Evolutionary conservation across 2,113 vertebrate species (phyloP).

Genomic region (cattle (Bos taurus)): DNA sequence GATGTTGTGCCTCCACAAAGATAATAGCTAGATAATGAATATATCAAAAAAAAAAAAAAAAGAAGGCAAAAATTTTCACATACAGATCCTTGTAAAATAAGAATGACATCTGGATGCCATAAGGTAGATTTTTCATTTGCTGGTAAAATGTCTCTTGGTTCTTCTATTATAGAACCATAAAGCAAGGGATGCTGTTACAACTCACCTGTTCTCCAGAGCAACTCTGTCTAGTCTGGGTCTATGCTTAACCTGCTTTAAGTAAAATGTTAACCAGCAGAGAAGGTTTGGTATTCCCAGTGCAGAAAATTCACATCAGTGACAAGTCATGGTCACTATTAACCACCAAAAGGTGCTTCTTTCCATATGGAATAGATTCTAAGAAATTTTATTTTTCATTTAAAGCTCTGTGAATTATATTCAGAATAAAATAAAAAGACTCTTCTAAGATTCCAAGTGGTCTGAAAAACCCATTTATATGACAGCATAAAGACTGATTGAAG

Average conservation of each 20-base stretch:
- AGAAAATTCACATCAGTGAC: not conserved
- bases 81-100: not conserved
- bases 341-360: conserved; percentile 25
- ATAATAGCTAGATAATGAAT: not conserved
- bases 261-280: not conserved
- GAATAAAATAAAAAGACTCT: conserved; percentile 4
- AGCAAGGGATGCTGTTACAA: not conserved
- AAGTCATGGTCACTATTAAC: not conserved
- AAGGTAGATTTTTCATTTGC: not conserved
- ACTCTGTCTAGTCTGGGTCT: not conserved
- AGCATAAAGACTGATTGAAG: conserved; percentile 46
- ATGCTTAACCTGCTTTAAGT: not conserved
- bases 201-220: not conserved
- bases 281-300: not conserved
- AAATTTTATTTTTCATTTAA: conserved; percentile 71
- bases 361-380: conserved; percentile 51
- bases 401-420: conserved; percentile 49
- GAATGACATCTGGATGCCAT: not conserved
- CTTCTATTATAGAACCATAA: conserved; percentile 1
- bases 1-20: not conserved
- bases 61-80: not conserved
- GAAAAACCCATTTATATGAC: conserved; percentile 70
- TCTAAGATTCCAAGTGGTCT: conserved; percentile 66
- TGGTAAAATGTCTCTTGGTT: conserved; percentile 24
- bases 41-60: not conserved